Base-by-base conservation (phyloP, 1,140 invertebrate species). In the Diploscapter pachys region DNA sequence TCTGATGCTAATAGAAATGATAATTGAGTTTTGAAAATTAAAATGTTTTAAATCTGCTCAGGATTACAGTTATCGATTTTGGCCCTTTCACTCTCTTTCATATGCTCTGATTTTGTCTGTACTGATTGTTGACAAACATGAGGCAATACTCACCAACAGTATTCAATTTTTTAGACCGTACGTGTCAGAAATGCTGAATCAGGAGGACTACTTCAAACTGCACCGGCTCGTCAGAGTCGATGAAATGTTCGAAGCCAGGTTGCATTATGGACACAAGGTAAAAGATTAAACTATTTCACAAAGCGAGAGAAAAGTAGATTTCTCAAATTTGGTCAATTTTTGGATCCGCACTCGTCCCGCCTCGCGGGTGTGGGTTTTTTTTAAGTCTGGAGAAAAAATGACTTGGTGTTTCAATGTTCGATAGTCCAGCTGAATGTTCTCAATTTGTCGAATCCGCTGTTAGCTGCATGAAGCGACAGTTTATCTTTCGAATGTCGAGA, bases 181-280 rank as follows among this genome's bases (percentile, higher is more conserved):
- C 59, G 67, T 80, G 5, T 71, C 77, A 2, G 11, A 57, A 4
- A 71, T 73, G 31, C 65, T 81, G 4, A 73, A 81, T 78, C 89
- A 93, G 84, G 90, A 91, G 56, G 96, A 98, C 84, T 96, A 91
- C 82, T 98, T 98, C 83, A 88, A 91, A 84, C 91, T 98, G 2
- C 90, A 91, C 80, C 90, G 92, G 75, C 81, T 96, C 54, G 93
- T 97, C 79, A 93, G 91, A 2, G 89, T 98, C 0, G 91, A 92
- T 84, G 93, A 97, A 85, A 88, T 99, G 70, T 98, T 96, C 84
- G 89, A 95, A 81, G 92, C 93, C 0, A 88, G 92, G 82, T 93
- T 98, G 3, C 96, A 99, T 86, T 92, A 91, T 85, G 90, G 97
- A 2, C 97, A 99, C 84, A 95, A 93, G 86, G 90, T 91, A 73